phyloP scores from a whole-genome alignment of 2,888 invertebrate genomes.

The Drosophila lutescens region DNA sequence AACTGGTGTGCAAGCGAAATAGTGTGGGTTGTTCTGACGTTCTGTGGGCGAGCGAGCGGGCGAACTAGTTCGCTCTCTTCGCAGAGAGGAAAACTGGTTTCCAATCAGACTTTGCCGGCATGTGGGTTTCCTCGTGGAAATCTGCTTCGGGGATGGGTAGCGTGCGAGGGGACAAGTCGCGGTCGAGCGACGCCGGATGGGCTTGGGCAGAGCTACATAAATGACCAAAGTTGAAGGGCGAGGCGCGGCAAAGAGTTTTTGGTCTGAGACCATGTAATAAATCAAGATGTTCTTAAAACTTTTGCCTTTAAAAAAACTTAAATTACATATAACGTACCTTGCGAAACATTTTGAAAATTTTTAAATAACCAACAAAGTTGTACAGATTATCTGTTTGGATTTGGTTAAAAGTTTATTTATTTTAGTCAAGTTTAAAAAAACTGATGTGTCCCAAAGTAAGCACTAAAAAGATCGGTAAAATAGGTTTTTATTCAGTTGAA shows the following conservation, averaged over 20 bases:
- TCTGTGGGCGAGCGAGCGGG: constrained; percentile 21
- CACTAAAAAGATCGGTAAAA: too few species aligned
- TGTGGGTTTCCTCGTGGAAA: constrained; percentile 64
- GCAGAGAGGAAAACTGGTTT: constrained; percentile 56
- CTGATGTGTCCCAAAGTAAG: too few species aligned
- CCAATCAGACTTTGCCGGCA: constrained; percentile 68
- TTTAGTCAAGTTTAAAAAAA: too few species aligned
- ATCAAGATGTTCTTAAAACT: background rate
- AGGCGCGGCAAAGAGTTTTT: constrained; percentile 8
- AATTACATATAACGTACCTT: too few species aligned
- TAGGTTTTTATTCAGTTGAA: too few species aligned
- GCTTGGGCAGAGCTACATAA: constrained; percentile 48
- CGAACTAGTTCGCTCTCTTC: constrained; percentile 11
- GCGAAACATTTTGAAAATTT: too few species aligned
- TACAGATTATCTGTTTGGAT: too few species aligned
- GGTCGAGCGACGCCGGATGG: constrained; percentile 68
- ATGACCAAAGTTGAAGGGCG: constrained; percentile 4
- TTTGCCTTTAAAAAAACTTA: too few species aligned
- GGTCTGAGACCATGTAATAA: background rate
- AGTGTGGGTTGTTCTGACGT: constrained; percentile 42
- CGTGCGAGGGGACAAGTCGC: constrained; percentile 29
- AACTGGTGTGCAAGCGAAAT: background rate
- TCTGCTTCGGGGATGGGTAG: constrained; percentile 46
- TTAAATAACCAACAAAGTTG: too few species aligned
- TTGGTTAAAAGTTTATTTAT: too few species aligned